These are phyloP conservation scores for Hozukius guyotensis DNA, from an alignment of 2,797 vertebrate genomes.

Conservation along the genomic window DNA sequence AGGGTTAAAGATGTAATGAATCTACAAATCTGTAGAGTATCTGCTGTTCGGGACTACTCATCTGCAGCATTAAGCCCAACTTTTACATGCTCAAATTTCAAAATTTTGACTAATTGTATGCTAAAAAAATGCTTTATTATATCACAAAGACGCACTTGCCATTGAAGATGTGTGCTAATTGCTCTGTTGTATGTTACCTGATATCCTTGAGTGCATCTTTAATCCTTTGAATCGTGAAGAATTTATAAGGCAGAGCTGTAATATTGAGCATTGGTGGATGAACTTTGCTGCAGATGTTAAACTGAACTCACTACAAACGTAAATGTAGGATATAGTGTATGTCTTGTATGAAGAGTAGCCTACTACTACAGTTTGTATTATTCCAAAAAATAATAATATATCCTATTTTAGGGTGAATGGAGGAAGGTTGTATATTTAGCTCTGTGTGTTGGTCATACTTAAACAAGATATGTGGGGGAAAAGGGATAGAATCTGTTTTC, in stretches of 20 bases:
- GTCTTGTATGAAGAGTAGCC: background rate
- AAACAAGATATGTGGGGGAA: background rate
- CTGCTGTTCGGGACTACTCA: background rate
- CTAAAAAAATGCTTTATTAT: background rate
- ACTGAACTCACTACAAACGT: background rate
- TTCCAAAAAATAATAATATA: slow-evolving; percentile 7
- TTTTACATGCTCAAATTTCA: background rate
- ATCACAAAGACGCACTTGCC: slow-evolving; percentile 13
- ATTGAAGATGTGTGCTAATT: background rate
- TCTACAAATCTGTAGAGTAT: background rate
- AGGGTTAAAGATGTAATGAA: background rate
- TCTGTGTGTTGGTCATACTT: background rate
- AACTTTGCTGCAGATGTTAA: background rate
- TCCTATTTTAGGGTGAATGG: slow-evolving; percentile 29
- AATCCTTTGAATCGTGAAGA: background rate
- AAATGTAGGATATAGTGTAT: background rate
- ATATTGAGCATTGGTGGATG: background rate
- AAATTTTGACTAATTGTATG: background rate
- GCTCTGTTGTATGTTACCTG: background rate
- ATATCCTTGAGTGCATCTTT: background rate
- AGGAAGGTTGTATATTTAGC: slow-evolving; percentile 24
- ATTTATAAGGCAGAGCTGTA: background rate
- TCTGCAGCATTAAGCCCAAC: background rate
- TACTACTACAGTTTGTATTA: background rate
- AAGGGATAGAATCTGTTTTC: background rate